These are phyloP conservation scores for Torymus tubicola DNA, from an alignment of 2,888 invertebrate genomes.

Conservation along the genomic window DNA sequence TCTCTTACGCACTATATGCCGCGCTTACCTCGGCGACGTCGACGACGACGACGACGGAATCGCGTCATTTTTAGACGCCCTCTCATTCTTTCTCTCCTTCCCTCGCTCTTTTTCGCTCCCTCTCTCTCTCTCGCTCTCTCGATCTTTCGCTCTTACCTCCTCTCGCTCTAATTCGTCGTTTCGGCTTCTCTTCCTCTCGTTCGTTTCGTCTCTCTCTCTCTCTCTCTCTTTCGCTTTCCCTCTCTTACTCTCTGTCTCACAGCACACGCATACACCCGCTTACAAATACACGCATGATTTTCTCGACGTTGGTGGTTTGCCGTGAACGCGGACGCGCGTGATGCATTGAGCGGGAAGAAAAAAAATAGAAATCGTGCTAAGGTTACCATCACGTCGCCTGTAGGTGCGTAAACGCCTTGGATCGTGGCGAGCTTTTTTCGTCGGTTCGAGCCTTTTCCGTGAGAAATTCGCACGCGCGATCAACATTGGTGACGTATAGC, in stretches of 20 bases:
- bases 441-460: constrained; percentile 21
- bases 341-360: constrained; percentile 19
- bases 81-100: constrained; percentile 53
- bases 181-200: background rate
- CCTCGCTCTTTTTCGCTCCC: constrained; percentile 59
- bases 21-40: constrained; percentile 27
- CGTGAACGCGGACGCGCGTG: background rate
- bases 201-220: background rate
- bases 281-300: too few species aligned
- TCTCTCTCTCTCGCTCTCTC: constrained; percentile 27
- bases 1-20: constrained; percentile 50
- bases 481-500: too few species aligned
- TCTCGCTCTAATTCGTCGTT: constrained; percentile 2
- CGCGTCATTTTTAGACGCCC: constrained; percentile 56
- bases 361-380: constrained; percentile 76
- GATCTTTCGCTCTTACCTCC: constrained; percentile 12
- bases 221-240: background rate
- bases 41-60: constrained; percentile 48
- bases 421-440: constrained; percentile 32
- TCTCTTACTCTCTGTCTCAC: background rate
- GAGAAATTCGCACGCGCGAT: constrained; percentile 14
- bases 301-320: background rate
- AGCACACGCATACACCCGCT: background rate
- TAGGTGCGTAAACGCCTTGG: constrained; percentile 16
- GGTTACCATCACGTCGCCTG: constrained; percentile 66